Evolutionary conservation across 2,888 invertebrate genomes (phyloP), one percentile per base, ranked within the genome.

Genomic region (Hemistola chrysoprasaria): DNA sequence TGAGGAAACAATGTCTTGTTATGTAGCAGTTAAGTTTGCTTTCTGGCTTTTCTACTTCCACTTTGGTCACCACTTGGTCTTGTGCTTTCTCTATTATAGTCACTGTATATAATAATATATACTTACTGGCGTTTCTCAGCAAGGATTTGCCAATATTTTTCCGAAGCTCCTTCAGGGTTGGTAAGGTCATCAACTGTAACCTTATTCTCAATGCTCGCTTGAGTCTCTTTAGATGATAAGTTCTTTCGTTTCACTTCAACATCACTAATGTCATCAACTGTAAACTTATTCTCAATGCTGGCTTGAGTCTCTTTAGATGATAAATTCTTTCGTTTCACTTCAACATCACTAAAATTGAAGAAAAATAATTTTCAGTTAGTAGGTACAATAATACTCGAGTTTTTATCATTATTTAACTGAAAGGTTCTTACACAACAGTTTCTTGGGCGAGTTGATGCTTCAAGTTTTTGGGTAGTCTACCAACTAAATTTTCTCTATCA

Each of bases 401-500:
- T 16, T 8, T 8, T 7, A 8, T 16, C 2, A 11, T 8, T 20
- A 22, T 6, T 22, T n/a, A n/a, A n/a, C n/a, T n/a, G n/a, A n/a
- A n/a, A 26, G 11, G 5, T 16, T 68, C 89, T 81, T 78, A 91
- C 86, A 81, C 78, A 49, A 85, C 76, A 22, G 89, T 71, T 50
- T 91, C 90, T 68, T 89, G 90, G 30, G 53, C 71, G 23, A 91
- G 72, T 57, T 82, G 84, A 63, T 87, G 85, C 58, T 91, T 92
- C 30, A 84, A 68, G 70, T 59, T 76, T 72, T 87, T 82, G 45
- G 81, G 66, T 28, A 88, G 79, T 62, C 95, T 92, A 59, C 94
- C 94, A 59, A 91, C 92, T 53, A 95, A 85, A 77, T 95, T 95
- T 83, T 95, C 95, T 69, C 93, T 93, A 64, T 94, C 93, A 30